Base-by-base conservation (phyloP, 2,888 invertebrate genomes). In the Agrilus mali region DNA sequence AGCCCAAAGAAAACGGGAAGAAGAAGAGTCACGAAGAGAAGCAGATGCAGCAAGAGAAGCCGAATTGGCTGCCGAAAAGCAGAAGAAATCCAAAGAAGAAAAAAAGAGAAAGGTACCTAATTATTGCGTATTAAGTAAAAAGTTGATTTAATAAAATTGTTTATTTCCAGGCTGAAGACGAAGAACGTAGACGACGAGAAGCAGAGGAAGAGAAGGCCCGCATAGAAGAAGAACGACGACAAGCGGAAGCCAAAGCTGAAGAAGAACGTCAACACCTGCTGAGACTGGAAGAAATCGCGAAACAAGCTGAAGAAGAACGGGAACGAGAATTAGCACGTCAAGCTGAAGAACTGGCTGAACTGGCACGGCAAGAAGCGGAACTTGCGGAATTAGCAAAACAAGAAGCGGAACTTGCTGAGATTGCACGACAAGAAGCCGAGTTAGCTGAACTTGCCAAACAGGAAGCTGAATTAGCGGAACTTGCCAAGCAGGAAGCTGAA, bases 321-420 rank as follows among this genome's bases (percentile, higher is more conserved):
- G 80, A 81, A 65, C 76, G 68, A 7, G 82, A 81, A 58, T 70
- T 82, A 50, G 81, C 79, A 40, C 69, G 80, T 55, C 82, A 82
- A 61, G 67, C 67, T 12, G 67, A 66, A 50, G 66, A 67, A 56
- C 60, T 66, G 51, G 66, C 66, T 48, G 66, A 67, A 54, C 48
- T 65, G 31, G 66, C 67, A 50, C 60, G 64, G 50, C 65, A 77
- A 72, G 82, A 81, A 49, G 80, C 77, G 38, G 82, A 82, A 64
- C 62, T 81, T 54, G 78, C 78, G 1, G 81, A 82, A 55, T 57
- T 51, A 47, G 59, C 56, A 20, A 56, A 73, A 50, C 69, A 72
- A 17, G 77, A 79, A 64, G 74, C 65, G 8, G 80, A 79, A 58
- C 67, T 77, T 14, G 48, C 51, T 50, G 74, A 53, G 15, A 40